Percentiles rank a stretch among this genome's conserved stretches.
phyloP scores from a whole-genome alignment of 1,140 invertebrate genomes.

The Maniola jurtina region DNA sequence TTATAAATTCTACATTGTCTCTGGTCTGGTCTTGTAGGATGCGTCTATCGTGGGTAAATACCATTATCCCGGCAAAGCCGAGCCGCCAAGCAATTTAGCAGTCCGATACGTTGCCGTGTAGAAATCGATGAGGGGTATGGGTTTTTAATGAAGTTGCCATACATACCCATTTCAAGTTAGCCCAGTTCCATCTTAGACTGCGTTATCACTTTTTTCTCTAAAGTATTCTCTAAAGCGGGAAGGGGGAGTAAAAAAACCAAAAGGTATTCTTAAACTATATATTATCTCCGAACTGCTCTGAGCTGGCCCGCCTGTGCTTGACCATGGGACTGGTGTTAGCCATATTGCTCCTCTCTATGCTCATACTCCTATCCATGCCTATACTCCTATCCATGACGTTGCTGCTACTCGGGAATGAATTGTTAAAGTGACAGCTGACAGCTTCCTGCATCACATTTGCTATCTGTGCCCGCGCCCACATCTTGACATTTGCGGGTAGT shows the following conservation, averaged over 20 bases:
- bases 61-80: too few relatives aligned
- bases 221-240: too few relatives aligned
- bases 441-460: conserved; percentile 70
- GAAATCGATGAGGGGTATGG: too few relatives aligned
- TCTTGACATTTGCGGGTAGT: conserved; percentile 62
- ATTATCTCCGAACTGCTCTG: conserved; percentile 22
- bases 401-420: conserved; percentile 32
- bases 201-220: too few relatives aligned
- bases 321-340: conserved; percentile 17
- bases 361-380: background rate
- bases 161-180: too few relatives aligned
- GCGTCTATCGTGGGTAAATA: too few relatives aligned
- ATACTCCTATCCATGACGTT: conserved; percentile 14
- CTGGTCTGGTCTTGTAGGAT: too few relatives aligned
- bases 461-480: conserved; percentile 69
- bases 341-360: conserved; percentile 9
- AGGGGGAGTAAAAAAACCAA: background rate
- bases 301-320: conserved; percentile 44
- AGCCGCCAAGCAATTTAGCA: too few relatives aligned
- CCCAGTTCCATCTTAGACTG: too few relatives aligned
- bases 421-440: conserved; percentile 53
- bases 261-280: background rate
- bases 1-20: too few relatives aligned
- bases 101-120: too few relatives aligned
- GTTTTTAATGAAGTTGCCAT: too few relatives aligned